Conservation (phyloP, 2,113 vertebrate genomes). For the Smithornis capensis region DNA sequence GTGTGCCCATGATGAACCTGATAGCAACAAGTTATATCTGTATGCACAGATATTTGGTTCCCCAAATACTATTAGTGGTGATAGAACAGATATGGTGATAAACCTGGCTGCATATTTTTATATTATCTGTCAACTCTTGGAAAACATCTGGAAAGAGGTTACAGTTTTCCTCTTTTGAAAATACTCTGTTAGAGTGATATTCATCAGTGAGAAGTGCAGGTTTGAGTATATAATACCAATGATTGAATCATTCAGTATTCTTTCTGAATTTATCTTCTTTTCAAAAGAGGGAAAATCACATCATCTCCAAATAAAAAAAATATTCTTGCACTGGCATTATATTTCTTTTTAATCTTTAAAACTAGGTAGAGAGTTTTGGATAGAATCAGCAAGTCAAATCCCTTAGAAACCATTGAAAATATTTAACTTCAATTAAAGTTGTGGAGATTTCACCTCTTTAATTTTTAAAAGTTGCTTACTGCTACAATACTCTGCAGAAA, state of each 20-base stretch:
- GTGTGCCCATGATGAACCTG: background rate
- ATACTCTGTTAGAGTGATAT: background rate
- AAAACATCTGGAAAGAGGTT: background rate
- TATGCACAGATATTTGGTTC: background rate
- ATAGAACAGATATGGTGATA: background rate
- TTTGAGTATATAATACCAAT: background rate
- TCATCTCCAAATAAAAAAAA: background rate
- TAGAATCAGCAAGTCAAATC: background rate
- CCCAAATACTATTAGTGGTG: background rate
- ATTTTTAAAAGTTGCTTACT: slow-evolving; percentile 40
- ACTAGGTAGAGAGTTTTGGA: background rate
- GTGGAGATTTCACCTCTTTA: background rate
- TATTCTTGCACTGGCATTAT: background rate
- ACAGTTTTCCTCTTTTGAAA: background rate
- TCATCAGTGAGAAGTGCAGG: background rate
- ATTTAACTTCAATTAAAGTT: background rate
- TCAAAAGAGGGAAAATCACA: background rate
- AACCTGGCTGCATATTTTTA: background rate
- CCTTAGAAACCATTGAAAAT: background rate
- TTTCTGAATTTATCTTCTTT: background rate
- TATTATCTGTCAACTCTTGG: background rate
- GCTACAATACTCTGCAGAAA: background rate
- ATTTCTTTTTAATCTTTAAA: background rate
- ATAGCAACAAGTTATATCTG: background rate
- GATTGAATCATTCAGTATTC: background rate